Base-by-base conservation (phyloP, 2,113 vertebrate species). In the Myrmecobius fasciatus region DNA sequence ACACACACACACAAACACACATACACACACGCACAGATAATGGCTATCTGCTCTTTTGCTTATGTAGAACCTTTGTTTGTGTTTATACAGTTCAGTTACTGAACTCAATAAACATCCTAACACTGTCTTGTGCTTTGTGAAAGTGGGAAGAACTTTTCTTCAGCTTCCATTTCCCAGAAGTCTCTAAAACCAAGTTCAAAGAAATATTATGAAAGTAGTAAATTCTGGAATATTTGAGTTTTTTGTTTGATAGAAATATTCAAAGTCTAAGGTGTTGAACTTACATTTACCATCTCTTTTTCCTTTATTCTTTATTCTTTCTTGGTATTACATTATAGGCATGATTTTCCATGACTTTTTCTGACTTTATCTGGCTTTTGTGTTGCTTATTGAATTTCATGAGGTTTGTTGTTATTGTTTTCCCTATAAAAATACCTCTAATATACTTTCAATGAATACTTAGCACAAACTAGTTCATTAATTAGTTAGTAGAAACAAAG, bases 401-500 rank as follows among this genome's bases (percentile, higher is more conserved):
- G 56, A 75, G 60, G 28, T 14, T 67, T 31, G 10, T n/a, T 22
- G 53, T 53, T 53, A 24, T 53, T 53, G 22, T 53, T 67, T 6
- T 12, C 14, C 14, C 60, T 14, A n/a, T 6, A 75, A 1, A 75
- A n/a, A 25, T 75, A 36, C 14, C 6, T n/a, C 60, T 20, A 75
- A 75, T 67, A 67, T 12, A 14, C 56, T 36, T 4, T 93, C 5
- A 31, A n/a, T 52, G 12, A 92, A 51, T 3, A 60, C 2, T 89
- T 47, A 49, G 67, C 95, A 91, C 90, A 95, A 88, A 54, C 89
- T 56, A 20, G 89, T 91, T 90, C 56, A 95, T 94, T 46, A 91
- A 91, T 51, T 95, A 43, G 22, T 92, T 97, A 90, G 25, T 49
- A 91, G 95, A 91, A 52, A 91, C 2, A 14, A 53, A 0, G 91